phyloP scores from a whole-genome alignment of 2,113 vertebrate species.

The Indicator indicator region DNA sequence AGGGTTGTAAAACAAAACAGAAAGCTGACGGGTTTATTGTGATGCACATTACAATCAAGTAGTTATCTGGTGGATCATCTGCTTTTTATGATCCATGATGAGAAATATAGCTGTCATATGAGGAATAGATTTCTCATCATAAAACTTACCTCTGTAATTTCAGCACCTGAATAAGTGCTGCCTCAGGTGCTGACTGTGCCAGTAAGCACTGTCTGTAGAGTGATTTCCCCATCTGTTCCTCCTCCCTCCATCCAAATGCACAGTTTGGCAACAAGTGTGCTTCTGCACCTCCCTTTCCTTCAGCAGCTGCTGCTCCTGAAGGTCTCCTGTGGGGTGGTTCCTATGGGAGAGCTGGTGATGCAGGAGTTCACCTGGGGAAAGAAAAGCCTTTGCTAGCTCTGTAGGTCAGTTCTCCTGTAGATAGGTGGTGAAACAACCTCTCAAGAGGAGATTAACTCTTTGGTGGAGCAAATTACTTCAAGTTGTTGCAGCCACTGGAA shows the following conservation, averaged over 20 bases:
- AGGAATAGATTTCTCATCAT: slow-evolving; percentile 48
- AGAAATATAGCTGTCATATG: slow-evolving; percentile 68
- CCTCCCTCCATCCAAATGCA: slow-evolving; percentile 9
- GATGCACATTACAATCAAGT: slow-evolving; percentile 50
- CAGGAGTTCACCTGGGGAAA: slow-evolving; percentile 20
- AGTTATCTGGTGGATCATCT: slow-evolving; percentile 72
- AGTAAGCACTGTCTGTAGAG: slow-evolving; percentile 37
- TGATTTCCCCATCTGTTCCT: slow-evolving; percentile 53
- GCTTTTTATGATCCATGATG: slow-evolving; percentile 71
- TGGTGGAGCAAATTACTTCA: not conserved
- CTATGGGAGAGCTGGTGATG: not conserved
- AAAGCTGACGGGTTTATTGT: slow-evolving; percentile 76
- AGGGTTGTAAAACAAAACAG: slow-evolving; percentile 70
- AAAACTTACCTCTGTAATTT: slow-evolving; percentile 63
- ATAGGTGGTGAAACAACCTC: not conserved
- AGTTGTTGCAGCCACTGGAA: not conserved
- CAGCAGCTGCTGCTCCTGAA: slow-evolving; percentile 39
- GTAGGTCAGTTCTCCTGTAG: not conserved
- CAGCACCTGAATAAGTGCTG: slow-evolving; percentile 65
- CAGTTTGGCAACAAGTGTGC: slow-evolving; percentile 42
- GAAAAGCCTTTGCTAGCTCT: not conserved
- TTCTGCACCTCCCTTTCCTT: not conserved
- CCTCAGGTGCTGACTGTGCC: slow-evolving; percentile 42
- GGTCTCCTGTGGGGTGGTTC: not conserved
- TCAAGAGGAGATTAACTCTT: not conserved